Percentiles rank a stretch among this genome's conserved stretches.
These are phyloP conservation scores for Drosophila eugracilis DNA, from an alignment of 1,140 invertebrate genomes.

Conservation along the genomic window DNA sequence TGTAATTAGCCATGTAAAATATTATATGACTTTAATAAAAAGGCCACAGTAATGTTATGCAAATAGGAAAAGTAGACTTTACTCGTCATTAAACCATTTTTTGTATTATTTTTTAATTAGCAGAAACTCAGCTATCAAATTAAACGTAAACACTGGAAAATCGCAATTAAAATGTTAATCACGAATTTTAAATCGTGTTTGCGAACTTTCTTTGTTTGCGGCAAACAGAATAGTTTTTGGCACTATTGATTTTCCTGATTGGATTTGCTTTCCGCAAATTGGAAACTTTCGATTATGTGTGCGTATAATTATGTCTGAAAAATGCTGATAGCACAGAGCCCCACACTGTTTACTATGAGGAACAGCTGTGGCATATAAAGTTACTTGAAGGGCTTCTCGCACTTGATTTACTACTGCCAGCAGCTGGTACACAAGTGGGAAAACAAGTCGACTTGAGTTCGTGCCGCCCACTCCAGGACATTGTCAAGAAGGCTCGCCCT, in stretches of 20 bases:
- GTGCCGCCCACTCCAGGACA: not conserved
- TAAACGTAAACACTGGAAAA: slow-evolving; percentile 21
- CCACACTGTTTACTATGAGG: not conserved
- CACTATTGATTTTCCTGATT: slow-evolving; percentile 35
- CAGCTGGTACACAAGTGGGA: slow-evolving; percentile 13
- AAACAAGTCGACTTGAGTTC: not conserved
- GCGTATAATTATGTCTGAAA: slow-evolving; percentile 11
- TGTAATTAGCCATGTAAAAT: not conserved
- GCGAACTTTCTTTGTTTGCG: slow-evolving; percentile 3
- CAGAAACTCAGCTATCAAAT: not conserved
- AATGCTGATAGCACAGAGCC: not conserved
- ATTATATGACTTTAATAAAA: too few species aligned
- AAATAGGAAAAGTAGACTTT: slow-evolving; percentile 8
- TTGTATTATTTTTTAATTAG: slow-evolving; percentile 23
- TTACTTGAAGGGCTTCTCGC: slow-evolving; percentile 9
- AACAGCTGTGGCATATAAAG: slow-evolving; percentile 6
- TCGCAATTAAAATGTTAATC: slow-evolving; percentile 23
- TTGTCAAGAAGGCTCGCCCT: not conserved
- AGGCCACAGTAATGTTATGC: slow-evolving; percentile 18
- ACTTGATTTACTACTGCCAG: slow-evolving; percentile 12
- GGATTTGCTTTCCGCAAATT: slow-evolving; percentile 18
- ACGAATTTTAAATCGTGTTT: slow-evolving; percentile 22
- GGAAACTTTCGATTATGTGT: slow-evolving; percentile 14
- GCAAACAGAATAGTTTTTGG: slow-evolving; percentile 11
- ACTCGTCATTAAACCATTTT: not conserved